Base-by-base conservation (phyloP, 2,797 vertebrate species). In the Okamejei kenojei region DNA sequence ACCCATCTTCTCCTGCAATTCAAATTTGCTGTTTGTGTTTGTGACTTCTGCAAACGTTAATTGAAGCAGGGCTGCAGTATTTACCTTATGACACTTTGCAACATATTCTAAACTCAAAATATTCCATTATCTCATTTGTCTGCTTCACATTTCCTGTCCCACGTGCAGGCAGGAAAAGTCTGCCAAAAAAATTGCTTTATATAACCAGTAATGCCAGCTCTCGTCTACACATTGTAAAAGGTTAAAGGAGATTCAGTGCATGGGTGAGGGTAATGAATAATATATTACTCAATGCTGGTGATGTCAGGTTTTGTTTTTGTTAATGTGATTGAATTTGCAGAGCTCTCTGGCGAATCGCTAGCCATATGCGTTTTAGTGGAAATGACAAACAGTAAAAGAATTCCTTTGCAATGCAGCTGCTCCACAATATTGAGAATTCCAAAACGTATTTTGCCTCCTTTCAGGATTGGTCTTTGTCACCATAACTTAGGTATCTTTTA, bases 241-340 rank as follows among this genome's bases (percentile, higher is more conserved):
- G 84, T 88, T 88, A 88, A 88, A 88, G 17, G 61, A 61, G 61
- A 88, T 88, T 88, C 32, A 88, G 84, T 65, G n/a, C 58, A 65
- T n/a, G 61, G 84, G 84, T 88, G 84, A 88, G 29, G 32, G 84
- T 63, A 88, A 65, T 88, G 61, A 65, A 88, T 68, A 68, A 88
- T 68, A 68, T 35, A 65, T 88, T 88, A 19, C n/a, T 63, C 61
- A 17, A 17, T 35, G 61, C 63, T n/a, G n/a, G 61, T 63, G n/a
- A 88, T 21, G 61, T 21, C 84, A 32, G n/a, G 61, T 65, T 88
- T 86, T 32, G 84, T 65, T 61, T 88, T 65, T 65, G 84, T 88
- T 35, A 65, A 65, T 21, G 84, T 3, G 32, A 88, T 68, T 88
- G 29, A 65, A 65, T 65, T 88, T 88, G 32, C 29, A 32, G n/a